A percentile compares a stretch with the other conserved stretches of the same genome.
These are phyloP conservation scores for Caenorhabditis remanei DNA, from an alignment of 1,140 invertebrate species.

Conservation along the genomic window DNA sequence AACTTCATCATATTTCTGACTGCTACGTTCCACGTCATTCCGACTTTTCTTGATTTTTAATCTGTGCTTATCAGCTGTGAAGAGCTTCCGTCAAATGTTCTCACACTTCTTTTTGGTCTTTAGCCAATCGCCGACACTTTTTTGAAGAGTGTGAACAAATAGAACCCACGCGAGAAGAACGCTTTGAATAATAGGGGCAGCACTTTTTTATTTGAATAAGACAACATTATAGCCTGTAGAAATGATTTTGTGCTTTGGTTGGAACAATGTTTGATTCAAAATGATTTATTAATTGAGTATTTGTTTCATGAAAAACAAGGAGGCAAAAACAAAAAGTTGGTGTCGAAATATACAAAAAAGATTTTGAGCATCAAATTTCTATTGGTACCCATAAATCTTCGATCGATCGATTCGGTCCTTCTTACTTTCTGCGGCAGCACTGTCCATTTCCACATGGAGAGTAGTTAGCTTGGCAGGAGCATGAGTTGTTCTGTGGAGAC, in stretches of 20 bases:
- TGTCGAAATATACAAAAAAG: slow-evolving; percentile 54
- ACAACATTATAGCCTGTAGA: background rate
- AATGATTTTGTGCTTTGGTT: background rate
- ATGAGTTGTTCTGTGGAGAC: slow-evolving; percentile 18
- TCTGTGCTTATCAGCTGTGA: slow-evolving; percentile 4
- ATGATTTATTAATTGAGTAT: slow-evolving; percentile 36
- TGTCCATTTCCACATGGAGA: slow-evolving; percentile 54
- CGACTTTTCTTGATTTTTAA: background rate
- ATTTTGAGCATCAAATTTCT: background rate
- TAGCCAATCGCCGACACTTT: slow-evolving; percentile 19
- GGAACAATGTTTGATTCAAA: background rate
- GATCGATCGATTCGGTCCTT: slow-evolving; percentile 50
- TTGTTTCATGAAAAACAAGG: slow-evolving; percentile 34
- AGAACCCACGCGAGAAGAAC: slow-evolving; percentile 41
- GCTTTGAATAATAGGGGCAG: background rate
- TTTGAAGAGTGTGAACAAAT: slow-evolving; percentile 46
- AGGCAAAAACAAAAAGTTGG: slow-evolving; percentile 40
- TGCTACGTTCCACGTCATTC: too few species aligned
- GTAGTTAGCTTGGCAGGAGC: slow-evolving; percentile 44
- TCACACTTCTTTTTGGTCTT: background rate
- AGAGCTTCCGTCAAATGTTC: slow-evolving; percentile 9
- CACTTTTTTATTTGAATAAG: background rate
- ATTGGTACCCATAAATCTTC: slow-evolving; percentile 52
- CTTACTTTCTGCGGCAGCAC: slow-evolving; percentile 46
- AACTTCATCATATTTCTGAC: too few species aligned